A percentile compares a stretch with the other conserved stretches of the same genome.
Conservation (phyloP, 1,140 invertebrate species). For the Spodoptera frugiperda region DNA sequence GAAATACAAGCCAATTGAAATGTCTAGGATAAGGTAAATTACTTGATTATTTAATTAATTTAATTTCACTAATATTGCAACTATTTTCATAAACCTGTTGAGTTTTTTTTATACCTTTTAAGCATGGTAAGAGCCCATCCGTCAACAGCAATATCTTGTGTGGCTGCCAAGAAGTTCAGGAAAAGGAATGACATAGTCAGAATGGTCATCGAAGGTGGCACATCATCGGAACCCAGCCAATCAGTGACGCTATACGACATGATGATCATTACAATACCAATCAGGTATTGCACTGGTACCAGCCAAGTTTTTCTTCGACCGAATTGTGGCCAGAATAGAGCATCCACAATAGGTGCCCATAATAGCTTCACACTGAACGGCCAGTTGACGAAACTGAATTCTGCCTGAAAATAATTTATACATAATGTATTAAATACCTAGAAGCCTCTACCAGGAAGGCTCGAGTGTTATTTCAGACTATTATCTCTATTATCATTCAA, state of each 20-base stretch:
- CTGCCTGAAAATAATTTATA: constrained; percentile 90
- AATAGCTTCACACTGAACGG: constrained; percentile 98
- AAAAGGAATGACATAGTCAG: constrained; percentile 96
- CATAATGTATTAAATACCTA: background rate
- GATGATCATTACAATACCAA: constrained; percentile 94
- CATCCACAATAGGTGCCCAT: constrained; percentile 99
- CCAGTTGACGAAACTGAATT: constrained; percentile 99
- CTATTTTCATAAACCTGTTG: too few species aligned
- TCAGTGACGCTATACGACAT: constrained; percentile 91
- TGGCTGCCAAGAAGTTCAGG: constrained; percentile 98
- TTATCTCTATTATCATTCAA: too few species aligned
- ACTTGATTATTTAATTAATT: too few species aligned
- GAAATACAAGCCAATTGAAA: too few species aligned
- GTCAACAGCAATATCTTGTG: constrained; percentile 99
- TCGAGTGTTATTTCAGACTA: too few species aligned
- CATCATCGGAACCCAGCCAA: constrained; percentile 90
- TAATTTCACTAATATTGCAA: too few species aligned
- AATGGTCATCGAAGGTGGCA: constrained; percentile 92
- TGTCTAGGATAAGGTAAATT: too few species aligned
- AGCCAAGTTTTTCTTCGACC: constrained; percentile 99
- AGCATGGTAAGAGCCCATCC: constrained; percentile 99
- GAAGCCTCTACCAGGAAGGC: too few species aligned
- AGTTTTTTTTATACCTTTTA: constrained; percentile 88
- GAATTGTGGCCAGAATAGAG: constrained; percentile 93
- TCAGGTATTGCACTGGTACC: constrained; percentile 94